Evolutionary conservation across 2,888 invertebrate species (phyloP).

Genomic region (Meiosimyza decipiens): DNA sequence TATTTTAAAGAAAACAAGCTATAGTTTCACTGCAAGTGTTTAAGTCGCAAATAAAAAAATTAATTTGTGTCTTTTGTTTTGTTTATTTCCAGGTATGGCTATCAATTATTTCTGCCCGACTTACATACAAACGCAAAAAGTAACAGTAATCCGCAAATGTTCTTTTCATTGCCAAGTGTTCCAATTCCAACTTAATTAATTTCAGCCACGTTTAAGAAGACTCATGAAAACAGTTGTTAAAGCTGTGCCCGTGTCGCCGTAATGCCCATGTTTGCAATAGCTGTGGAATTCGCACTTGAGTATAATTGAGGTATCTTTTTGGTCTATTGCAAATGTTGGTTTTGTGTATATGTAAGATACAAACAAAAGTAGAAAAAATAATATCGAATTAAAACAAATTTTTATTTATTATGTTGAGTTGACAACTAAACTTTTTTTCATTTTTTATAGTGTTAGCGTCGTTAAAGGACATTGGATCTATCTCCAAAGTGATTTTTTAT

Average conservation of each 20-base stretch:
- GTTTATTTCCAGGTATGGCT: constrained; percentile 7
- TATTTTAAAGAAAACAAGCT: not conserved
- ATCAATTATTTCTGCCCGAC: not conserved
- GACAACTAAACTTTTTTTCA: too few species aligned
- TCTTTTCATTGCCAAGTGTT: not conserved
- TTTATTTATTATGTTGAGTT: too few species aligned
- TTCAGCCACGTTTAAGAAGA: not conserved
- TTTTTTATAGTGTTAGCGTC: too few species aligned
- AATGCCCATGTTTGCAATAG: too few species aligned
- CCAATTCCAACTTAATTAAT: not conserved
- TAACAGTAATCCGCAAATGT: not conserved
- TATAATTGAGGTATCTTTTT: not conserved
- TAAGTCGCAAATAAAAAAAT: not conserved
- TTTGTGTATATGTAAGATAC: too few species aligned
- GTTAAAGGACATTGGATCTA: too few species aligned
- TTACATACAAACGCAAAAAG: not conserved
- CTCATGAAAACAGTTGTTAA: constrained; percentile 16
- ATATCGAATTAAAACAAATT: too few species aligned
- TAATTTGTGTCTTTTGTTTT: not conserved
- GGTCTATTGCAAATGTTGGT: too few species aligned
- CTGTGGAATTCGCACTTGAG: too few species aligned
- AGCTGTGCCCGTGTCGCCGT: not conserved
- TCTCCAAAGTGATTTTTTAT: too few species aligned
- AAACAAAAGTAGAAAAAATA: too few species aligned
- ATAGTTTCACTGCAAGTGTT: not conserved